Conservation (phyloP, 2,113 vertebrate genomes). For the Odocoileus hemionus region DNA sequence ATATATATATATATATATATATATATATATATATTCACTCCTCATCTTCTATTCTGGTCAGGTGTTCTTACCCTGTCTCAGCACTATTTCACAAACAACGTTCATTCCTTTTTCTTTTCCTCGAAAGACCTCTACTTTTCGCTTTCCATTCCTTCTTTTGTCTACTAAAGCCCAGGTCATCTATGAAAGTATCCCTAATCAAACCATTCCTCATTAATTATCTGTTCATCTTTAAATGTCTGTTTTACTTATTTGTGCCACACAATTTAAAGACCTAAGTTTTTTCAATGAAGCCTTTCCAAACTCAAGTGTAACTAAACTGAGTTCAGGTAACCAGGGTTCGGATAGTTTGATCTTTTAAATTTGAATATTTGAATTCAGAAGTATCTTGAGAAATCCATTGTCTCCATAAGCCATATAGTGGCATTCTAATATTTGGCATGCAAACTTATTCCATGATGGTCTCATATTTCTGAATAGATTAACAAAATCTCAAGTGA, state of each 20-base stretch:
- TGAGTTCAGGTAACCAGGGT: background rate
- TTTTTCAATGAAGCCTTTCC: background rate
- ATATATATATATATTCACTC: background rate
- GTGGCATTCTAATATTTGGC: background rate
- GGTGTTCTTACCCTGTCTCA: background rate
- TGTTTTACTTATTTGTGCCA: background rate
- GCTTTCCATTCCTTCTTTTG: background rate
- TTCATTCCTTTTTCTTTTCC: background rate
- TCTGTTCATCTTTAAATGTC: background rate
- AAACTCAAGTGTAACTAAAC: background rate
- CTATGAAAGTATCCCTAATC: background rate
- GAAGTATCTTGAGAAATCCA: background rate
- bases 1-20: background rate
- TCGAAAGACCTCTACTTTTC: background rate
- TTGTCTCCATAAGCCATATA: background rate
- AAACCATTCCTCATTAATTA: background rate
- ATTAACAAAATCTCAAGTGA: background rate
- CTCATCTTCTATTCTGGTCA: background rate
- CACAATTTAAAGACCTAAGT: background rate
- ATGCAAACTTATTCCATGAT: background rate
- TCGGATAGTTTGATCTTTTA: background rate
- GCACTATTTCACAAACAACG: background rate
- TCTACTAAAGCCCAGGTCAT: background rate
- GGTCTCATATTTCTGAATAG: background rate
- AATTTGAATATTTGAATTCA: constrained; percentile 5